Conservation (phyloP, 2,888 invertebrate species). For the Eilema sororculum region DNA sequence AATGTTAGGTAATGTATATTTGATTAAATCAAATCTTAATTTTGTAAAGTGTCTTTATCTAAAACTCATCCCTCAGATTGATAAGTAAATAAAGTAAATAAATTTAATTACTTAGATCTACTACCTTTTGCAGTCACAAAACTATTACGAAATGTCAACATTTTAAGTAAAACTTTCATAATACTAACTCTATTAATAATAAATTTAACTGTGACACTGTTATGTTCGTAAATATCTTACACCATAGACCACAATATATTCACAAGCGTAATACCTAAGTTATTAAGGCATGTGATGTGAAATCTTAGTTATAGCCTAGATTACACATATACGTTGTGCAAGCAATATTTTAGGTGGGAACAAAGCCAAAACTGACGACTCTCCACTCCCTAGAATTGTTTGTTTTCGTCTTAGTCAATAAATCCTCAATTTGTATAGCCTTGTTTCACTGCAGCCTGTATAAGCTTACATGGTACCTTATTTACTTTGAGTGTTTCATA, state of each 20-base stretch:
- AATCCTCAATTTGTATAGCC: slow-evolving; percentile 29
- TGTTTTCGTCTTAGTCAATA: slow-evolving; percentile 26
- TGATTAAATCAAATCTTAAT: neutral
- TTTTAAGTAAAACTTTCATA: neutral
- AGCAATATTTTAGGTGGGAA: slow-evolving; percentile 35
- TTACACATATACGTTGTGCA: slow-evolving; percentile 14
- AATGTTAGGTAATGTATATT: neutral
- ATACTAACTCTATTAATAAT: neutral
- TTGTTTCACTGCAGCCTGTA: slow-evolving; percentile 1
- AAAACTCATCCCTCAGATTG: neutral
- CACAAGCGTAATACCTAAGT: neutral
- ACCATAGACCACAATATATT: neutral
- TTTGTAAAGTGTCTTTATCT: neutral
- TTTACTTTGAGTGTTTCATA: neutral
- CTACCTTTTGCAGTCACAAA: neutral
- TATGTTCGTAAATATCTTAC: neutral
- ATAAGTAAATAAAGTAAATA: neutral
- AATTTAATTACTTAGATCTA: neutral
- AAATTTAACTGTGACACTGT: neutral
- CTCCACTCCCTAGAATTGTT: slow-evolving; percentile 25
- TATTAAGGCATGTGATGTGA: slow-evolving; percentile 7
- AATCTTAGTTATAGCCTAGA: slow-evolving; percentile 20
- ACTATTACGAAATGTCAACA: too few species aligned
- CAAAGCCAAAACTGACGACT: slow-evolving; percentile 43
- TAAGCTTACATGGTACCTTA: neutral